Base-by-base conservation (phyloP, 1,140 invertebrate genomes). In the Caenorhabditis elegans region DNA sequence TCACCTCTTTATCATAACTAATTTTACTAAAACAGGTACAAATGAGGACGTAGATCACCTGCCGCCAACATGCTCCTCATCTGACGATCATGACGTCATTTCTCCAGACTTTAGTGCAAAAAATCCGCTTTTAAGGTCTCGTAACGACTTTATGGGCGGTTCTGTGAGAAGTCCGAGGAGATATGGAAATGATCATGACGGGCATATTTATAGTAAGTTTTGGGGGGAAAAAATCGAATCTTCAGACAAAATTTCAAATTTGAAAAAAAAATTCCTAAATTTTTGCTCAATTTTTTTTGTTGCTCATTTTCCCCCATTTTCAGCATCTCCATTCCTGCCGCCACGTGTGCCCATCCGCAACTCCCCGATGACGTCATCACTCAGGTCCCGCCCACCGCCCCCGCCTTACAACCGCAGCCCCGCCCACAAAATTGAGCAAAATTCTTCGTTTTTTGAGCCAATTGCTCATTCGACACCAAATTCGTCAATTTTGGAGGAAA, bases 51-150 rank as follows among this genome's bases (percentile, higher is more conserved):
- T 47, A 1, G 80, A 81, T 31, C 19, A 46, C 28, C 28, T 81
- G 15, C 80, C 65, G 36, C 80, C 80, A 15, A 81, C 80, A 1
- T 81, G 80, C 53, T 76, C 65, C 19, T 81, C 80, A n/a, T 81
- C 80, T 1, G 80, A 81, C 19, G 80, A 80, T 51, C 79, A 80
- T 15, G 79, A 81, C 8, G 28, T 60, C 28, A 26, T 77, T 19
- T 81, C 80, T 13, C 80, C 80, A 8, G 47, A 76, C 51, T 26
- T 80, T 15, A 24, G n/a, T 70, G 24, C 60, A 1, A 39, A 75
- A 49, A 28, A 51, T 26, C 19, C n/a, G 13, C 17, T 70, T n/a
- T 53, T 51, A 2, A 24, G 80, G 19, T 17, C 15, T 48, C 39
- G 80, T 26, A 77, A 77, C 19, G 70, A 81, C 26, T 46, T 49